Percentiles rank a stretch among this genome's conserved stretches.
phyloP scores from a whole-genome alignment of 2,888 invertebrate genomes.

The Nebria brevicollis region DNA sequence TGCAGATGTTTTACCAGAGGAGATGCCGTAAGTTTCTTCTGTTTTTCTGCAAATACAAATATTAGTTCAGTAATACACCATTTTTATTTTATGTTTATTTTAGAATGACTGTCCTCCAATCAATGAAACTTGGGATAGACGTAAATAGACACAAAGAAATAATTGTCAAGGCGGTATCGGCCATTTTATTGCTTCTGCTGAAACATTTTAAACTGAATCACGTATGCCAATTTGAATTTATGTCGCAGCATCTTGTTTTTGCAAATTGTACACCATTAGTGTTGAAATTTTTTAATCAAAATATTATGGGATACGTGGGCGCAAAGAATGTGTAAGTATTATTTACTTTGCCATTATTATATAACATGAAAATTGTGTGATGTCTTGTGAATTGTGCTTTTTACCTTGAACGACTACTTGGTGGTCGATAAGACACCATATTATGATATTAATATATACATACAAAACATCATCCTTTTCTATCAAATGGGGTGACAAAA shows the following conservation, averaged over 20 bases:
- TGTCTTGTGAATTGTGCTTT: too few relatives aligned
- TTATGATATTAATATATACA: too few relatives aligned
- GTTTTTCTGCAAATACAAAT: conserved; percentile 9
- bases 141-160: conserved; percentile 99
- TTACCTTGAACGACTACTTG: too few relatives aligned
- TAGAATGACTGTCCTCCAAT: conserved; percentile 90
- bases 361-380: too few relatives aligned
- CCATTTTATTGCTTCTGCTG: conserved; percentile 86
- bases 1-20: conserved; percentile 96
- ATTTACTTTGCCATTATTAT: too few relatives aligned
- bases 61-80: too few relatives aligned
- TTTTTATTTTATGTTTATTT: background rate
- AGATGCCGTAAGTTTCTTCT: conserved; percentile 81
- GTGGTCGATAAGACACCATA: too few relatives aligned
- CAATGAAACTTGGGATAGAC: conserved; percentile 95
- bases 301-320: conserved; percentile 93
- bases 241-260: conserved; percentile 98
- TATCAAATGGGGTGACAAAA: too few relatives aligned
- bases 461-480: too few relatives aligned
- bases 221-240: conserved; percentile 98
- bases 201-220: conserved; percentile 99
- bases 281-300: conserved; percentile 98
- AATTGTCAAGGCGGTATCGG: conserved; percentile 95
- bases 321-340: conserved; percentile 83
- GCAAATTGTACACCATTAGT: conserved; percentile 99